Percentiles rank a stretch among this genome's conserved stretches.
Conservation (phyloP, 1,140 invertebrate species). For the Aphaenogaster rudis region DNA sequence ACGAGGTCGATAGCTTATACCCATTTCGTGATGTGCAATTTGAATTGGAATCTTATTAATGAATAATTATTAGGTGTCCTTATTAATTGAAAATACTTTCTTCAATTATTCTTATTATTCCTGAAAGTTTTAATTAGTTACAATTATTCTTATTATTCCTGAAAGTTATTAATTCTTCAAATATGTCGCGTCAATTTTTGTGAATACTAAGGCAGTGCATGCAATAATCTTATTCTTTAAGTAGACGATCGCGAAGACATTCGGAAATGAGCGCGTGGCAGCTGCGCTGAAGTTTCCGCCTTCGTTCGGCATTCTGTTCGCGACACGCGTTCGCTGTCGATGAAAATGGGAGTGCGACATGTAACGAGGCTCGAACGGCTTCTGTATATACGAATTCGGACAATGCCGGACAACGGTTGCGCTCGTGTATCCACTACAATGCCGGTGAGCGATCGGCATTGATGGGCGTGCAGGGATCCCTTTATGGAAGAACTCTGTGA, state of each 20-base stretch:
- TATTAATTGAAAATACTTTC: conserved; percentile 15
- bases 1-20: conserved; percentile 51
- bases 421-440: conserved; percentile 74
- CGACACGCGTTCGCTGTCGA: conserved; percentile 51
- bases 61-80: neutral
- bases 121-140: no score
- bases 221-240: neutral
- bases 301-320: conserved; percentile 25
- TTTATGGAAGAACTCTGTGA: conserved; percentile 73
- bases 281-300: conserved; percentile 45
- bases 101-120: neutral
- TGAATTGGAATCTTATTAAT: conserved; percentile 4
- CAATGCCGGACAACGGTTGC: conserved; percentile 68
- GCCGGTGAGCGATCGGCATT: conserved; percentile 65
- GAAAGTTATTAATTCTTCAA: neutral
- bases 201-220: neutral
- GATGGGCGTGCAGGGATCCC: conserved; percentile 65
- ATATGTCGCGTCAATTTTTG: neutral
- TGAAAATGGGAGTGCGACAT: conserved; percentile 64
- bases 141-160: neutral
- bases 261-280: conserved; percentile 20
- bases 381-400: conserved; percentile 75
- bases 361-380: conserved; percentile 76
- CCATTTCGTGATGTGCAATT: conserved; percentile 50
- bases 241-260: neutral